phyloP scores from a whole-genome alignment of 2,797 vertebrate genomes.

The Diglossa cyanea region DNA sequence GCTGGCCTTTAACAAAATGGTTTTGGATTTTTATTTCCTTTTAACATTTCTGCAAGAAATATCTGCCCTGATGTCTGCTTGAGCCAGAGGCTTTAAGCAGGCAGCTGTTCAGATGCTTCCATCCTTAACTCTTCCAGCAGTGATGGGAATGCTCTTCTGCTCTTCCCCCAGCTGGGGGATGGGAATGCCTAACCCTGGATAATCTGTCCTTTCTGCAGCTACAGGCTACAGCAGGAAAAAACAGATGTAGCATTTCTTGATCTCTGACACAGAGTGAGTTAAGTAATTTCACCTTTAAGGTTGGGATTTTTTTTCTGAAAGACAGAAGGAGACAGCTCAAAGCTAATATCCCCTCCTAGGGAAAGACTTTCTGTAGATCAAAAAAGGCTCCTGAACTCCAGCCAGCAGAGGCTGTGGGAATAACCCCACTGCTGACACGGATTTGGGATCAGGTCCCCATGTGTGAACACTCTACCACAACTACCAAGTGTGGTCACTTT shows the following conservation, averaged over 20 bases:
- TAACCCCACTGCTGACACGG: background rate
- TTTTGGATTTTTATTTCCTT: background rate
- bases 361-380: background rate
- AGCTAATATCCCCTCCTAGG: background rate
- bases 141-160: background rate
- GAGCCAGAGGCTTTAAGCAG: background rate
- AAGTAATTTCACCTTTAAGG: background rate
- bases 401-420: background rate
- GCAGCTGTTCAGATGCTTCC: background rate
- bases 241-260: background rate
- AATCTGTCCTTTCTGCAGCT: background rate
- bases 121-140: background rate
- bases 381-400: background rate
- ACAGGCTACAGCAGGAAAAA: accelerated
- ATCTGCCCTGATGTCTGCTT: background rate
- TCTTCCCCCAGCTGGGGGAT: background rate
- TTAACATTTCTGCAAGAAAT: background rate
- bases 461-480: background rate
- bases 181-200: background rate
- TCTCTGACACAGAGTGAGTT: background rate
- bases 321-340: background rate
- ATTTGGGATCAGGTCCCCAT: background rate
- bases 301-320: background rate
- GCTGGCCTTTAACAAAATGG: background rate
- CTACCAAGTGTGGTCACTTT: background rate